Base-by-base conservation (phyloP, 2,888 invertebrate genomes). In the Chalcosyrphus nemorum region DNA sequence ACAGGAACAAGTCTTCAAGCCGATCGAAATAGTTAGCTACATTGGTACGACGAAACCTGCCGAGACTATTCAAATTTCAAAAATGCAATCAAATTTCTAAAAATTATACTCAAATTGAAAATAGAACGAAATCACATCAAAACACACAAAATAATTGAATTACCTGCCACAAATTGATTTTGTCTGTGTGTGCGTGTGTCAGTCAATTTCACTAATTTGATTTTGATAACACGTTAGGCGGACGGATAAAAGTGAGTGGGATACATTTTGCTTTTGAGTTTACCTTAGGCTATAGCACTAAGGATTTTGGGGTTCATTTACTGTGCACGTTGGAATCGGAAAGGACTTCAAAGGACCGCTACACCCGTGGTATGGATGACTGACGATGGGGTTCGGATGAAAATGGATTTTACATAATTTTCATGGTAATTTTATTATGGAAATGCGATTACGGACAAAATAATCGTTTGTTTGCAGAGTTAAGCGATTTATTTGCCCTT, bases 11-110 rank as follows among this genome's bases (percentile, higher is more conserved):
- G n/a, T n/a, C n/a, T n/a, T n/a, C 52, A 65, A 32, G 2, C 80
- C 74, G 7, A 41, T 84, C 5, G 74, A 80, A 17, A 59, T 84
- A 1, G 47, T 84, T 2, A 84, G 80, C 32, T 84, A 84, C 24
- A 59, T 84, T 38, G 84, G 84, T 0, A 84, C 80, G 15, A 80
- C 82, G 4, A 72, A 72, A 15, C 82, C 82, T 9, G 7, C 21
- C n/a, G 29, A 66, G 27, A 5, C 13, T n/a, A 24, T 29, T 45
- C n/a, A 29, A n/a, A 24, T 9, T 6, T 15, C 19, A 50, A 32
- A 61, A 9, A 15, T 15, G 29, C 9, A 56, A 17, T 13, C 17
- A 9, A 61, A 61, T 27, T 19, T 29, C 29, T 27, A 4, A 2
- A 21, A 43, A 59, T 27, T 24, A 43, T 29, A 35, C n/a, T n/a